phyloP scores from a whole-genome alignment of 2,888 invertebrate genomes.

The Trachelus tabidus region DNA sequence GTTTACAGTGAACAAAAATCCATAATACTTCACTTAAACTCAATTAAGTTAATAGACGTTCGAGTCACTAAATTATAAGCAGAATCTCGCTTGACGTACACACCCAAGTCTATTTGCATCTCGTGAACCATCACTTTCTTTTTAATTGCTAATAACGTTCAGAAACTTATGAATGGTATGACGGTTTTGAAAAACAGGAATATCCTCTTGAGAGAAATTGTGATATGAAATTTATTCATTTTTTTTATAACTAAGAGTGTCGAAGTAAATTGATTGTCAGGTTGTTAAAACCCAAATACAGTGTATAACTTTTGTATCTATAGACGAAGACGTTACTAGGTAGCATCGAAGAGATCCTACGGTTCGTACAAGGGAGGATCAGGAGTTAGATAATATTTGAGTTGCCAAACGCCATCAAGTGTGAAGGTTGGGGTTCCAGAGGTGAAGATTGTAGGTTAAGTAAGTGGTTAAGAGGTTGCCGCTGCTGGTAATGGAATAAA shows the following conservation, averaged over 20 bases:
- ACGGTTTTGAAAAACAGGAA: too few species aligned
- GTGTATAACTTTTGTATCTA: too few species aligned
- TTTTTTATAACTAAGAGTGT: too few species aligned
- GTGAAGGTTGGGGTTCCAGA: constrained; percentile 20
- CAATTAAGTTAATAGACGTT: background rate
- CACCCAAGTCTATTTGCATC: constrained; percentile 46
- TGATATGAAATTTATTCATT: too few species aligned
- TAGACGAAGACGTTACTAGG: too few species aligned
- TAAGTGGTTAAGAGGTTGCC: constrained; percentile 61
- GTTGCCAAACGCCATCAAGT: constrained; percentile 24
- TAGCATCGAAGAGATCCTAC: too few species aligned
- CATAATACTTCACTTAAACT: constrained; percentile 13
- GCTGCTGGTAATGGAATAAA: constrained; percentile 61
- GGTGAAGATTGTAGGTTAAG: constrained; percentile 48
- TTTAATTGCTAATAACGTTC: constrained; percentile 27
- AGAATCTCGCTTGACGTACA: constrained; percentile 4
- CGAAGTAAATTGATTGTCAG: too few species aligned
- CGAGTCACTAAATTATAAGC: constrained; percentile 34
- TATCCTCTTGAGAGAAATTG: too few species aligned
- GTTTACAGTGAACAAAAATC: too few species aligned
- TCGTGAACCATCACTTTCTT: constrained; percentile 46
- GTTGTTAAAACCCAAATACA: too few species aligned
- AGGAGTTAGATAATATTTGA: constrained; percentile 23
- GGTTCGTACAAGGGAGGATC: constrained; percentile 6
- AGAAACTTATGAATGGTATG: too few species aligned